Percentiles rank a stretch among this genome's conserved stretches.
phyloP scores from a whole-genome alignment of 2,113 vertebrate genomes.

The Sakesphorus luctuosus region DNA sequence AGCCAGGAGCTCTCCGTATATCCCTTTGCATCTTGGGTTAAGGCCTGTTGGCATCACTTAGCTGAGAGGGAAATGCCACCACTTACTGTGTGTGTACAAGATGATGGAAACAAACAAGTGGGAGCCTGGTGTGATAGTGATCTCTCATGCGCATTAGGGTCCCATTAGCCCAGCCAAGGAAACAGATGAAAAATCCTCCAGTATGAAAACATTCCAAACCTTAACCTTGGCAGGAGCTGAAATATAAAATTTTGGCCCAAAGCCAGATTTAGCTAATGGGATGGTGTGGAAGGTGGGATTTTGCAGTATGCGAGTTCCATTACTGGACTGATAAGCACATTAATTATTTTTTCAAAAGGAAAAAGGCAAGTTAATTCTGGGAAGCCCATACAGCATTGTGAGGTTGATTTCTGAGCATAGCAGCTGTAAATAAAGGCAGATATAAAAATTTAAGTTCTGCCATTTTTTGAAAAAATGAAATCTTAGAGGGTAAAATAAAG shows the following conservation, averaged over 20 bases:
- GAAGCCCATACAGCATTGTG: background rate
- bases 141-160: background rate
- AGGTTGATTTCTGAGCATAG: background rate
- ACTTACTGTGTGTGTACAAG: background rate
- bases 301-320: background rate
- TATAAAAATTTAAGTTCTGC: background rate
- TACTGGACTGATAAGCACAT: background rate
- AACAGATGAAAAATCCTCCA: constrained; percentile 16
- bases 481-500: background rate
- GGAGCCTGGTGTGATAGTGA: background rate
- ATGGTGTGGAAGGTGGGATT: background rate
- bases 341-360: background rate
- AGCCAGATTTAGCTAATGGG: background rate
- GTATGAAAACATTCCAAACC: background rate
- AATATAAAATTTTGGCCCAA: constrained; percentile 1
- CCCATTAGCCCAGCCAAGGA: background rate
- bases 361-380: constrained; percentile 2
- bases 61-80: background rate
- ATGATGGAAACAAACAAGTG: background rate
- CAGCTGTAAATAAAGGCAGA: background rate
- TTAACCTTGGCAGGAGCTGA: constrained; percentile 8
- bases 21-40: background rate
- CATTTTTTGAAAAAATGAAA: background rate
- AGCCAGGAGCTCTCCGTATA: background rate
- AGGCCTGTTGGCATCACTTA: background rate